These are phyloP conservation scores for Sphaerodactylus townsendi DNA, from an alignment of 2,113 vertebrate genomes.

Conservation along the genomic window DNA sequence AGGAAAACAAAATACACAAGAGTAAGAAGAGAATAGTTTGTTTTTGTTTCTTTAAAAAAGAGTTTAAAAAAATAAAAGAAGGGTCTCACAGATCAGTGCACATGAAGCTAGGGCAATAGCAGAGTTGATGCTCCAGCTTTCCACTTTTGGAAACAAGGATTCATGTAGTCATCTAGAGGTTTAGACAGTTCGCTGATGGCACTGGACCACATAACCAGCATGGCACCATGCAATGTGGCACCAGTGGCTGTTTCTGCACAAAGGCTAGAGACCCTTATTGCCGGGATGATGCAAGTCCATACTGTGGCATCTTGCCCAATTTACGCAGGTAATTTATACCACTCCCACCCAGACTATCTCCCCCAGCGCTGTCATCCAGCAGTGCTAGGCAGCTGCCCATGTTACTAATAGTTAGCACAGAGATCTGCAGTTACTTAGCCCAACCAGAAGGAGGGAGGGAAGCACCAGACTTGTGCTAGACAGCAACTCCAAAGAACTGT, in stretches of 20 bases:
- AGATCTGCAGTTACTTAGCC: conserved; percentile 11
- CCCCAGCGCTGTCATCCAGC: neutral
- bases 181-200: conserved; percentile 54
- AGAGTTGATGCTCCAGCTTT: conserved; percentile 73
- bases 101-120: conserved; percentile 75
- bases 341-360: conserved; percentile 41
- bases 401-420: conserved; percentile 9
- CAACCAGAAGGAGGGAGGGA: neutral
- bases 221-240: conserved; percentile 11
- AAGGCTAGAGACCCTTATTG: conserved; percentile 65
- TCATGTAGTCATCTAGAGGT: conserved; percentile 56
- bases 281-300: conserved; percentile 76
- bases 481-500: neutral
- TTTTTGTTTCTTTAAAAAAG: neutral
- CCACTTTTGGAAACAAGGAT: conserved; percentile 75
- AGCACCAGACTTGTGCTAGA: neutral
- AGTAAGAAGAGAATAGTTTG: conserved; percentile 77
- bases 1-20: conserved; percentile 84
- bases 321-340: conserved; percentile 28
- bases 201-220: conserved; percentile 47
- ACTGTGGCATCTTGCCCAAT: conserved; percentile 71
- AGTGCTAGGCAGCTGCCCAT: conserved; percentile 4
- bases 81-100: conserved; percentile 74
- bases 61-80: conserved; percentile 59
- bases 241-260: conserved; percentile 53